Evolutionary conservation across 2,888 invertebrate genomes (phyloP).

Genomic region (Drosophila subquinaria): DNA sequence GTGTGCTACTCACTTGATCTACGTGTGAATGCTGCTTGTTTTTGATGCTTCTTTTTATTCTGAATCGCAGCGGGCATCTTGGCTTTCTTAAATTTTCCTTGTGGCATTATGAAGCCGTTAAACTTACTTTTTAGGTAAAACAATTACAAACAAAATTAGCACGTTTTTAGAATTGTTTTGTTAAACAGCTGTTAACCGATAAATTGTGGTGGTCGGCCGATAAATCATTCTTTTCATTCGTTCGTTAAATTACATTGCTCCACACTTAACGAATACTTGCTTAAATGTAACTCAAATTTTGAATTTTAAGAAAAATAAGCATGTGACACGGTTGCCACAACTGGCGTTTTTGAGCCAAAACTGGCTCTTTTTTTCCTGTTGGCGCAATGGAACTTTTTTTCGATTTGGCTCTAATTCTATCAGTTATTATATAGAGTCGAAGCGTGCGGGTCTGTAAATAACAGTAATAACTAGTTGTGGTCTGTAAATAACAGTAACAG

Average conservation of each 20-base stretch:
- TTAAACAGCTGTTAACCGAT: conserved; percentile 39
- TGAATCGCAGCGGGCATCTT: conserved; percentile 87
- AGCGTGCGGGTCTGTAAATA: too few species aligned
- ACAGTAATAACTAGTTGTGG: too few species aligned
- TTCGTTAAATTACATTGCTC: background rate
- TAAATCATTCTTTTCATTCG: background rate
- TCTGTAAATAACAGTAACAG: too few species aligned
- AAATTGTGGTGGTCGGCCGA: conserved; percentile 27
- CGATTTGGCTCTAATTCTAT: too few species aligned
- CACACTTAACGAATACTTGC: background rate
- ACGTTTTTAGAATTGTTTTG: conserved; percentile 44
- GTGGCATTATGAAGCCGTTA: conserved; percentile 86
- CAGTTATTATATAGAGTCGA: too few species aligned
- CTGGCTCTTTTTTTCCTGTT: too few species aligned
- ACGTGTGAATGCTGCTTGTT: conserved; percentile 86
- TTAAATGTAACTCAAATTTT: too few species aligned
- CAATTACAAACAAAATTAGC: conserved; percentile 5
- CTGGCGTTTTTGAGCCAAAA: too few species aligned
- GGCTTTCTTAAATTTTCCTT: conserved; percentile 88
- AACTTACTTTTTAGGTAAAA: background rate
- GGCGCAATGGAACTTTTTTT: too few species aligned
- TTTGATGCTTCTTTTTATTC: conserved; percentile 87
- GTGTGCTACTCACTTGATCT: conserved; percentile 87
- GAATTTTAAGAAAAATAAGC: too few species aligned
- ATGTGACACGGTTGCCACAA: too few species aligned